Base-by-base conservation (phyloP, 2,888 invertebrate genomes). In the Ennomos fuscantarius region DNA sequence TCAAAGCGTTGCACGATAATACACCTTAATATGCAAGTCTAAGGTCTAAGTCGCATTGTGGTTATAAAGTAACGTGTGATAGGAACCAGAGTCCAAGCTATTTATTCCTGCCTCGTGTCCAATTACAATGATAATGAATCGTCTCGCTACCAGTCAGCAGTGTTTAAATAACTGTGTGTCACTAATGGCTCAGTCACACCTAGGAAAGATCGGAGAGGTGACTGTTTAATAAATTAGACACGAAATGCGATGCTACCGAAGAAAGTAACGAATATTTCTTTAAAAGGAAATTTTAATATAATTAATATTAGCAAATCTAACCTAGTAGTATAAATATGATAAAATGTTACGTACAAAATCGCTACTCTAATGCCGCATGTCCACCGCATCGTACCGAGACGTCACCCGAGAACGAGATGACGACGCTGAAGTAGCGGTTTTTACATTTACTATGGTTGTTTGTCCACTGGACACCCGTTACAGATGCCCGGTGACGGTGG, bases 61-160 rank as follows among this genome's bases (percentile, higher is more conserved):
- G 39, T 10, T 50, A 56, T 54, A 60, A 60, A 39, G 32, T 61
- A 49, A 39, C 57, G 60, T 72, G 68, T 74, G 75, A 78, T 76
- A 73, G 53, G 72, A 73, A 74, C 73, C 70, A 76, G 77, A 76
- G 71, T 79, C 71, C 56, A 61, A 67, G 76, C 73, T 77, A 81
- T 84, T 81, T 80, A 81, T 86, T 77, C 76, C 73, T 76, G 77
- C 79, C 78, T 78, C 78, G 83, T 79, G 78, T 86, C 82, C 78
- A 85, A 84, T 86, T 86, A 86, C 84, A 79, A 78, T 75, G 74
- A 81, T 84, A 86, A 84, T 84, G 78, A 84, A 84, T 85, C 76
- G 76, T 71, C 68, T 73, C 73, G 67, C 66, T 70, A 67, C 72
- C 75, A 77, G 78, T 78, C 79, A 78, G 58, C 73, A 59, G 69